A percentile compares a stretch with the other conserved stretches of the same genome.
phyloP scores from a whole-genome alignment of 2,888 invertebrate genomes.

The Ennomos quercinarius region DNA sequence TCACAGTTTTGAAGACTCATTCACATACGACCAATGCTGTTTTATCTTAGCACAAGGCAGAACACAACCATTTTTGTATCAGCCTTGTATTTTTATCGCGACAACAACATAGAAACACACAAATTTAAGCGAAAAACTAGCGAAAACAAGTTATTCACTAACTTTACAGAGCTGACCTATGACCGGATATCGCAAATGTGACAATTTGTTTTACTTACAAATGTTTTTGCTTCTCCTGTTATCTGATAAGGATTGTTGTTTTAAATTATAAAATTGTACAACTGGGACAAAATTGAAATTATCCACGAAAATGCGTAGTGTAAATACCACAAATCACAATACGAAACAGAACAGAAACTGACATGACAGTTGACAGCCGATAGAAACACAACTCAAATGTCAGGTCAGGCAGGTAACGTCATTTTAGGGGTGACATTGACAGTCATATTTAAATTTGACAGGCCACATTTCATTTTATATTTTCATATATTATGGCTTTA shows the following conservation, averaged over 20 bases:
- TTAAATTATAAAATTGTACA: constrained; percentile 15
- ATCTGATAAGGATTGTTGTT: constrained; percentile 7
- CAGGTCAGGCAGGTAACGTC: constrained; percentile 44
- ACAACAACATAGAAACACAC: constrained; percentile 12
- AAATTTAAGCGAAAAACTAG: constrained; percentile 21
- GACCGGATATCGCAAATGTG: constrained; percentile 8
- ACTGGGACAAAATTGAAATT: constrained; percentile 36
- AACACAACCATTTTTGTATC: constrained; percentile 10
- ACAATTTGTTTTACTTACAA: constrained; percentile 31
- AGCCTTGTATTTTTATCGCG: constrained; percentile 19
- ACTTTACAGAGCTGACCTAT: constrained; percentile 12
- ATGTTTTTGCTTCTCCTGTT: constrained; percentile 16
- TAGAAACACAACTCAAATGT: too few species aligned
- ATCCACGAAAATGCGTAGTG: constrained; percentile 56
- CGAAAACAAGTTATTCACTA: constrained; percentile 25
- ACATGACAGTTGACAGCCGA: constrained; percentile 4
- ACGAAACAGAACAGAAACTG: constrained; percentile 25
- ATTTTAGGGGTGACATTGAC: constrained; percentile 43
- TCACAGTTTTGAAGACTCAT: constrained; percentile 37
- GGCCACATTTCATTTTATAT: too few species aligned
- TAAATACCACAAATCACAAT: constrained; percentile 48
- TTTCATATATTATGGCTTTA: too few species aligned
- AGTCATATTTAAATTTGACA: constrained; percentile 7
- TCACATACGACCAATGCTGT: constrained; percentile 9
- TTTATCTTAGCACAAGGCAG: constrained; percentile 7